These are phyloP conservation scores for Brachyptera putata DNA, from an alignment of 2,888 invertebrate genomes.

Conservation along the genomic window DNA sequence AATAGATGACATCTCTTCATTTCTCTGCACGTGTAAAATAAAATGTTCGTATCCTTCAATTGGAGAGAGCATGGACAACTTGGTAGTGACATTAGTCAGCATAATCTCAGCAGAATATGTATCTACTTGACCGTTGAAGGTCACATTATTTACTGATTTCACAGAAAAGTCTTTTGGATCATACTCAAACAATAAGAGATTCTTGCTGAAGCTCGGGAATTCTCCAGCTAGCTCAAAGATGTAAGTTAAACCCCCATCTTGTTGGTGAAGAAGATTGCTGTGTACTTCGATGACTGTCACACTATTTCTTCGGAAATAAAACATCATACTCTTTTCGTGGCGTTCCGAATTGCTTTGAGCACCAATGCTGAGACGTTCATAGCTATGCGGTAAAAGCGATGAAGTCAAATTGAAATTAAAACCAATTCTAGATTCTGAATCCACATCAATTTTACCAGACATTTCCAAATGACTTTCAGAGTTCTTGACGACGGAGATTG, in stretches of 20 bases:
- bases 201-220: background rate
- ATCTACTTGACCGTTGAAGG: background rate
- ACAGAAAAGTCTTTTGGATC: background rate
- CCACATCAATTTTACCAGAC: background rate
- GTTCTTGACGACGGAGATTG: slow-evolving; percentile 6
- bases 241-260: background rate
- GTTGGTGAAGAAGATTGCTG: background rate
- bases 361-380: background rate
- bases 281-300: background rate
- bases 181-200: background rate
- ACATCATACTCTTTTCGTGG: background rate
- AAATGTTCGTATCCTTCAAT: slow-evolving; percentile 9
- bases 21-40: background rate
- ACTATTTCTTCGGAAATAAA: background rate
- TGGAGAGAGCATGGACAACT: background rate
- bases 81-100: background rate
- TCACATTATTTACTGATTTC: background rate
- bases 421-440: background rate
- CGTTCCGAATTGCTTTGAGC: background rate
- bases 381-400: background rate
- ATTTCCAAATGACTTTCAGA: background rate
- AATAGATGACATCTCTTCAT: background rate
- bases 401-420: background rate
- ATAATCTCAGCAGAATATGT: background rate
- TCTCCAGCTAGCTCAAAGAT: background rate